These are phyloP conservation scores for Hirtodrosophila trivittata DNA, from an alignment of 2,888 invertebrate genomes.

Conservation along the genomic window DNA sequence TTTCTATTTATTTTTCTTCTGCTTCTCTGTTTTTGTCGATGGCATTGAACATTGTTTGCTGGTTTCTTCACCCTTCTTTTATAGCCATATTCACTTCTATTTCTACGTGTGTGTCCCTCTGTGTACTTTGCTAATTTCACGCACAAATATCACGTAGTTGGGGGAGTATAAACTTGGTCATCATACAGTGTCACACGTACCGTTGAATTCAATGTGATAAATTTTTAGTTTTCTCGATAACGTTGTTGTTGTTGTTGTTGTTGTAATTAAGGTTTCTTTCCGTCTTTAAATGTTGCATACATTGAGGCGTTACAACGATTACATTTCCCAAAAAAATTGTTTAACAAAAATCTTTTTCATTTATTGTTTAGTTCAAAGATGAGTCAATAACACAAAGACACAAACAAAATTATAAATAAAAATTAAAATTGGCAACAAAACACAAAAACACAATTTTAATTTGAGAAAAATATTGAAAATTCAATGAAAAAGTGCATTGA, in stretches of 20 bases:
- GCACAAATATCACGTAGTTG: slow-evolving; percentile 72
- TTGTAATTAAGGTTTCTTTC: slow-evolving; percentile 20
- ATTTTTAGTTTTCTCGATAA: slow-evolving; percentile 36
- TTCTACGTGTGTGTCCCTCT: slow-evolving; percentile 5
- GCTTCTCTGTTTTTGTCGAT: slow-evolving; percentile 40
- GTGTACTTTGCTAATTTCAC: slow-evolving; percentile 64
- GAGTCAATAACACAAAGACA: slow-evolving; percentile 18
- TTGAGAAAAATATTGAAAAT: slow-evolving; percentile 15
- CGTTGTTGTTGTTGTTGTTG: slow-evolving; percentile 10
- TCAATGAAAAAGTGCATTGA: slow-evolving; percentile 25
- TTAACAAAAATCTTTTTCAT: neutral
- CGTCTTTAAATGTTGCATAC: slow-evolving; percentile 14
- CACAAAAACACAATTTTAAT: too few species aligned
- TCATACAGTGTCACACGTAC: slow-evolving; percentile 66
- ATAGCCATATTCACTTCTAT: slow-evolving; percentile 16
- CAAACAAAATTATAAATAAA: neutral
- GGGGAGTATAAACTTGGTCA: slow-evolving; percentile 56
- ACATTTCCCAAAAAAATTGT: neutral
- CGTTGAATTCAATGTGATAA: slow-evolving; percentile 58
- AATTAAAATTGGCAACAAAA: slow-evolving; percentile 19
- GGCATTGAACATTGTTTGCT: slow-evolving; percentile 79
- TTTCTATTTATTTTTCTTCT: slow-evolving; percentile 31
- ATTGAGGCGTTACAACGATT: slow-evolving; percentile 15
- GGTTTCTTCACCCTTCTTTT: slow-evolving; percentile 74
- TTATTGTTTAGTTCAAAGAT: slow-evolving; percentile 30